phyloP scores from a whole-genome alignment of 2,797 vertebrate species.

The Oreortyx pictus region DNA sequence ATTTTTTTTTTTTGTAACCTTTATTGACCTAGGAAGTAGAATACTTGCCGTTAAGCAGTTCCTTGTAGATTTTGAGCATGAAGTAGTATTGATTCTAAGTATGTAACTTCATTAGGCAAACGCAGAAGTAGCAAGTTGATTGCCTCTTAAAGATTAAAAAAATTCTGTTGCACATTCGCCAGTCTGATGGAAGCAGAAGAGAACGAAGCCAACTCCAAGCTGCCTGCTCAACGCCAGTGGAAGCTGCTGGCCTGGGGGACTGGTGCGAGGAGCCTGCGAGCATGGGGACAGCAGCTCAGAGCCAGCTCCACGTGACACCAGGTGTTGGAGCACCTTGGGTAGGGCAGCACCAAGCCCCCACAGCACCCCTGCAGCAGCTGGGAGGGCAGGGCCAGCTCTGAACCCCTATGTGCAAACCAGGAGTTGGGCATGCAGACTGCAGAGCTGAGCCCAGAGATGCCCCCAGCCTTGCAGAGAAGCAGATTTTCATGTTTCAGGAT shows the following conservation, averaged over 20 bases:
- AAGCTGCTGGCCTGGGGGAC: not conserved
- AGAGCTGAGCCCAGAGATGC: not conserved
- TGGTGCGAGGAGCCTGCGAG: not conserved
- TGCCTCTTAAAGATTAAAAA: constrained; percentile 44
- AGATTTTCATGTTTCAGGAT: not conserved
- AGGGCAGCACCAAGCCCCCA: not conserved
- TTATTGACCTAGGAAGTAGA: constrained; percentile 59
- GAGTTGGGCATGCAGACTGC: not conserved
- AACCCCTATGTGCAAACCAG: not conserved
- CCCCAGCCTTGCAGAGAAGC: not conserved
- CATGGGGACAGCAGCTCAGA: accelerated
- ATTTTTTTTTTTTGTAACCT: not conserved
- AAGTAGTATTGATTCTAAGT: constrained; percentile 66
- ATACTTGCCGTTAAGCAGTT: constrained; percentile 48
- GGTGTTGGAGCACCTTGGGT: accelerated
- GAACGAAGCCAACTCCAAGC: not conserved
- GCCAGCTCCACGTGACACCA: accelerated
- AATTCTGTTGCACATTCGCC: not conserved
- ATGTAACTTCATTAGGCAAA: constrained; percentile 65
- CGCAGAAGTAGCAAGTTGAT: constrained; percentile 28
- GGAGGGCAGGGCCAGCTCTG: not conserved
- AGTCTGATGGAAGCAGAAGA: constrained; percentile 37
- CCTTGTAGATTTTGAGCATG: constrained; percentile 69
- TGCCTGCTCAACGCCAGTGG: not conserved
- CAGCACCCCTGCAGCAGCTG: not conserved